Percentiles rank a stretch among this genome's conserved stretches.
phyloP scores from a whole-genome alignment of 2,113 vertebrate species.

The Mungos mungo region DNA sequence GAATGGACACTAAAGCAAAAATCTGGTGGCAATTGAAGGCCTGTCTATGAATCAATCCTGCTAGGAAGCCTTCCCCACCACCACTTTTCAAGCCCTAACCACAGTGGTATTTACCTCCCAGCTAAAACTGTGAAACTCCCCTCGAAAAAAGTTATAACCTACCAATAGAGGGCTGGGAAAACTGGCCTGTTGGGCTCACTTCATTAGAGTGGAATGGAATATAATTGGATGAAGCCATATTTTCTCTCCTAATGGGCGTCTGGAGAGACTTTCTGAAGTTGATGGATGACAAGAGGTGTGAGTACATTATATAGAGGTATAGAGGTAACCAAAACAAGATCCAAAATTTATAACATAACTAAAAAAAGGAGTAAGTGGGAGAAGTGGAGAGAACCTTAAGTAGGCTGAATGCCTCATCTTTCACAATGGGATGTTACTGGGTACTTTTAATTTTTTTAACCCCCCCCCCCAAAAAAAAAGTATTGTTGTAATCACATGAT shows the following conservation, averaged over 20 bases:
- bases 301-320: neutral
- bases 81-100: neutral
- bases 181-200: too few species aligned
- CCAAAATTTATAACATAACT: neutral
- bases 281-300: neutral
- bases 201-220: neutral
- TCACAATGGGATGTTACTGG: neutral
- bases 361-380: neutral
- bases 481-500: neutral
- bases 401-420: neutral
- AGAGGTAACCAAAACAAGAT: slow-evolving; percentile 19
- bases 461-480: neutral
- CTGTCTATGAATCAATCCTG: neutral
- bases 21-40: neutral
- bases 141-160: neutral
- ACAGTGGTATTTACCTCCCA: neutral
- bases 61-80: neutral
- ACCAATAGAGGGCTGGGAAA: neutral
- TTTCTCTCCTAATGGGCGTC: neutral
- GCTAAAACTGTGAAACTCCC: neutral
- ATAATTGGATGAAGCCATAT: neutral
- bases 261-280: neutral
- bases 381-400: neutral
- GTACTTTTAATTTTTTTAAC: neutral
- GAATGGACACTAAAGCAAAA: neutral